Percentiles rank a stretch among this genome's conserved stretches.
phyloP scores from a whole-genome alignment of 2,888 invertebrate species.

The Temnothorax ravouxi region DNA sequence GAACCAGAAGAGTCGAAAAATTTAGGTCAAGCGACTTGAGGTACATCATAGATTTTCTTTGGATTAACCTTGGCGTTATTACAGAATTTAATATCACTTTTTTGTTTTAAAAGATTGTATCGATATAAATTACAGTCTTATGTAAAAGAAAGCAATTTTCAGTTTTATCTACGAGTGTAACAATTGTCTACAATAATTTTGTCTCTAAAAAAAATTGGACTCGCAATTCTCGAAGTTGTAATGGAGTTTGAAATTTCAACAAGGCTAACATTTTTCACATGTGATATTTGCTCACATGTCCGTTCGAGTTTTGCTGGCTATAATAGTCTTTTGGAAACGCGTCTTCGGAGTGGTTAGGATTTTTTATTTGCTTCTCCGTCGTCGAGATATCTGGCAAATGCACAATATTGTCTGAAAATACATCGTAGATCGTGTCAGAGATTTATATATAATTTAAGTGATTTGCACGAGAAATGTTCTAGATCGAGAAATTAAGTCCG shows the following conservation, averaged over 20 bases:
- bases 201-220: not conserved
- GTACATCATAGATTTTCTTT: not conserved
- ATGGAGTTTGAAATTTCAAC: not conserved
- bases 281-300: not conserved
- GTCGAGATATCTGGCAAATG: conserved; percentile 1
- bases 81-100: not conserved
- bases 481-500: conserved; percentile 47
- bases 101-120: not conserved
- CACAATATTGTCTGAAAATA: not conserved
- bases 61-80: conserved; percentile 9
- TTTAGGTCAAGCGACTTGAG: conserved; percentile 45
- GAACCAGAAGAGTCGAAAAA: conserved; percentile 40
- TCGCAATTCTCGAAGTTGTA: not conserved
- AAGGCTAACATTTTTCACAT: not conserved
- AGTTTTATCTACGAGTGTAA: not conserved
- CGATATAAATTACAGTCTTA: not conserved
- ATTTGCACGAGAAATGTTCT: conserved; percentile 36
- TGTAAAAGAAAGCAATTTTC: not conserved
- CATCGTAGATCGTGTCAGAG: not conserved
- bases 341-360: not conserved
- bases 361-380: conserved; percentile 1
- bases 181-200: too few species aligned
- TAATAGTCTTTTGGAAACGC: not conserved
- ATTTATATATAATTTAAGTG: conserved; percentile 27
- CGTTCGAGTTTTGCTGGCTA: not conserved